Evolutionary conservation across 2,888 invertebrate genomes (phyloP).

Genomic region (Oligia fasciuncula): DNA sequence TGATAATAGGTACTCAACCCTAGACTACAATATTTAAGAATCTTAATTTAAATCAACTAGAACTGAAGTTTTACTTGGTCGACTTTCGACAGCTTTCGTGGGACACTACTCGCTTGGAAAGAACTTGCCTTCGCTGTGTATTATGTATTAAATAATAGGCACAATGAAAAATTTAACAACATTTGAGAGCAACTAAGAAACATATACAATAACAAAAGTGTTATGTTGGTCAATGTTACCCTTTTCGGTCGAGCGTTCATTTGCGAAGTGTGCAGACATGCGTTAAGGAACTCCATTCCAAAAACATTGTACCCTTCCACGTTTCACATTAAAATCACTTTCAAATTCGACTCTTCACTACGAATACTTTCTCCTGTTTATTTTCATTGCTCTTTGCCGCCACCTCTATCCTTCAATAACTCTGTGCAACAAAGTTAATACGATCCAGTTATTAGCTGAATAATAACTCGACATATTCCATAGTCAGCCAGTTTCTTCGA

Average conservation of each 20-base stretch:
- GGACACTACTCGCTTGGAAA: no score
- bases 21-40: neutral
- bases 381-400: constrained; percentile 14
- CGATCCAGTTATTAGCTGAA: constrained; percentile 87
- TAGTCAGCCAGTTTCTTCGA: constrained; percentile 84
- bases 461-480: constrained; percentile 88
- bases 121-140: no score
- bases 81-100: no score
- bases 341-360: neutral
- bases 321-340: neutral
- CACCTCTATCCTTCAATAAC: constrained; percentile 68
- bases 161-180: no score
- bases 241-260: no score
- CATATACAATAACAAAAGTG: no score
- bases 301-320: neutral
- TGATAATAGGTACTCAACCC: neutral
- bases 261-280: no score
- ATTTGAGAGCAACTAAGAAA: no score
- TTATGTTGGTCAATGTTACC: no score
- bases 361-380: neutral
- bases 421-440: constrained; percentile 82
- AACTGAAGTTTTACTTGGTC: neutral
- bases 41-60: neutral
- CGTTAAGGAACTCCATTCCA: no score
- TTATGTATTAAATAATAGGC: no score